Evolutionary conservation across 2,113 vertebrate genomes (phyloP).

Genomic region (Melanotaenia duboulayi): DNA sequence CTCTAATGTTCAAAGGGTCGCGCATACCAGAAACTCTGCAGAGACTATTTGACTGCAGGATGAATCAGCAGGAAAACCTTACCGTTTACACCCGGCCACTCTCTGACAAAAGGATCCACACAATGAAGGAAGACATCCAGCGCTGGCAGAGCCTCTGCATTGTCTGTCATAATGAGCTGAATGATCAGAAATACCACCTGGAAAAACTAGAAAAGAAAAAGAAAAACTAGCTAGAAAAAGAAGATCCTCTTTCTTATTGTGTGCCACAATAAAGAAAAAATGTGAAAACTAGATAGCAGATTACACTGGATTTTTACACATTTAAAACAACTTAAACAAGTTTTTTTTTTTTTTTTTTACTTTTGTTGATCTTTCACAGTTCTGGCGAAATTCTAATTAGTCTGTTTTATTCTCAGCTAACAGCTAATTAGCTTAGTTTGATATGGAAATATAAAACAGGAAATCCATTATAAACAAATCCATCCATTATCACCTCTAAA

Average conservation of each 20-base stretch:
- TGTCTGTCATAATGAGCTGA: slow-evolving; percentile 34
- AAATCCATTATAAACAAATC: no score
- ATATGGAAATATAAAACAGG: no score
- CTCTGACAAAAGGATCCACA: slow-evolving; percentile 33
- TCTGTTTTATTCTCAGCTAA: no score
- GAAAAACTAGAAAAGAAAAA: no score
- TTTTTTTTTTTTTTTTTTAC: no score
- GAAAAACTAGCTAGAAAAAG: slow-evolving; percentile 17
- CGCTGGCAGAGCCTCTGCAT: slow-evolving; percentile 20
- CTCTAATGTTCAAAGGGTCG: slow-evolving; percentile 58
- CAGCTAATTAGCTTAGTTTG: no score
- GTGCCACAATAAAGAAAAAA: slow-evolving; percentile 18
- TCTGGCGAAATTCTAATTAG: no score
- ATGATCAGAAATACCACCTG: slow-evolving; percentile 17
- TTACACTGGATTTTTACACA: neutral
- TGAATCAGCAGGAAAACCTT: slow-evolving; percentile 72
- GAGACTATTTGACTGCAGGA: slow-evolving; percentile 66
- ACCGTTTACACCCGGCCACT: slow-evolving; percentile 33
- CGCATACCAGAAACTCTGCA: slow-evolving; percentile 40
- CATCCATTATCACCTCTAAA: no score
- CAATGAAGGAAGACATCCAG: slow-evolving; percentile 27
- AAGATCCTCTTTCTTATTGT: slow-evolving; percentile 26
- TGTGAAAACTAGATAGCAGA: slow-evolving; percentile 3
- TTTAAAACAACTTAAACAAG: neutral
- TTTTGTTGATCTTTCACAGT: no score